Conservation (phyloP, 2,888 invertebrate genomes). For the Mycalesis mineus region DNA sequence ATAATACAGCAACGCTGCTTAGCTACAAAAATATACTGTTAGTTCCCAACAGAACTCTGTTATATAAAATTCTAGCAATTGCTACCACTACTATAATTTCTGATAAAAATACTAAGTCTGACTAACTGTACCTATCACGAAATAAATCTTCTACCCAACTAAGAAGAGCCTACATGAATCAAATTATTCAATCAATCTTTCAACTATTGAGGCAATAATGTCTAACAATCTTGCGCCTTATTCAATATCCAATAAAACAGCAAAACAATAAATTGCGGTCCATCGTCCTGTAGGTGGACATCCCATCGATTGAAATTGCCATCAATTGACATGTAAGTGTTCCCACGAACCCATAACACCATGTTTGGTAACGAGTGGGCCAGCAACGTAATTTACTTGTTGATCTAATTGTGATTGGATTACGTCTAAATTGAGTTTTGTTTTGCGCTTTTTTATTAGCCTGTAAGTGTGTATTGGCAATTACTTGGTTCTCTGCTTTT, state of each 20-base stretch:
- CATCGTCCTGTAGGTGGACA: conserved; percentile 41
- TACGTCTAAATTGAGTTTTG: background rate
- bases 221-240: background rate
- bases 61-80: no score
- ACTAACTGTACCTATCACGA: no score
- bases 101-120: no score
- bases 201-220: no score
- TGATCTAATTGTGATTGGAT: conserved; percentile 30
- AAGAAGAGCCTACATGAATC: no score
- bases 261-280: conserved; percentile 9
- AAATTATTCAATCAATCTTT: no score
- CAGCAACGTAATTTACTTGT: conserved; percentile 37
- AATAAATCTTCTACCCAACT: no score
- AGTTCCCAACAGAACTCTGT: no score
- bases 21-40: no score
- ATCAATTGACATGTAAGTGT: conserved; percentile 18
- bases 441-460: background rate
- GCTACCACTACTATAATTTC: no score
- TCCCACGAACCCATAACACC: conserved; percentile 43
- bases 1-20: no score
- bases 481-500: background rate
- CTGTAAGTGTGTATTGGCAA: background rate
- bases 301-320: conserved; percentile 32
- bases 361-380: conserved; percentile 43
- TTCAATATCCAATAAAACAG: background rate